Evolutionary conservation across 2,888 invertebrate genomes (phyloP).

Genomic region (Lepetodrilus schrolli): DNA sequence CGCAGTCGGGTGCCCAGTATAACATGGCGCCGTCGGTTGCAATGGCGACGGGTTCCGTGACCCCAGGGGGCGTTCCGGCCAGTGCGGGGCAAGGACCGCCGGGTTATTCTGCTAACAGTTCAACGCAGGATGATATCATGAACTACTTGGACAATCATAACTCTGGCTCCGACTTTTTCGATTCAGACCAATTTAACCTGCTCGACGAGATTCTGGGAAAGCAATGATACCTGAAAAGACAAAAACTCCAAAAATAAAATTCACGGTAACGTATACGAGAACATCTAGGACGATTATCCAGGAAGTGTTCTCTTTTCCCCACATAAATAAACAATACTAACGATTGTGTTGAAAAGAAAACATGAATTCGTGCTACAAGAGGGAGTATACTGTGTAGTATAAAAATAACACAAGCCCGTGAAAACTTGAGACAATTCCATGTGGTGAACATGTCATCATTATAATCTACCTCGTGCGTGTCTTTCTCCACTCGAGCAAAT

Average conservation of each 20-base stretch:
- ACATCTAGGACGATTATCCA: too few relatives aligned
- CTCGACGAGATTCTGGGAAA: conserved; percentile 66
- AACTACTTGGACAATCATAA: conserved; percentile 86
- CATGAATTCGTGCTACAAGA: too few relatives aligned
- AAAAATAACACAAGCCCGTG: too few relatives aligned
- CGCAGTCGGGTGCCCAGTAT: conserved; percentile 66
- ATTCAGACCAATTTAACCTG: conserved; percentile 77
- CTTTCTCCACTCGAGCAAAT: conserved; percentile 9
- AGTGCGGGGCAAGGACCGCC: conserved; percentile 32
- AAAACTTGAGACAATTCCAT: too few relatives aligned
- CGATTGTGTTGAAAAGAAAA: too few relatives aligned
- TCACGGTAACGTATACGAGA: too few relatives aligned
- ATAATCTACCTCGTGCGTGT: conserved; percentile 22
- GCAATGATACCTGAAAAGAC: conserved; percentile 9
- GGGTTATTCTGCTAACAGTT: conserved; percentile 46
- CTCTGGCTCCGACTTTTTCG: conserved; percentile 81
- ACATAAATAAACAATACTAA: too few relatives aligned
- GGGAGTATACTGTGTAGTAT: too few relatives aligned
- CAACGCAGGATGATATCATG: conserved; percentile 80
- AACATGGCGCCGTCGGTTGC: conserved; percentile 45
- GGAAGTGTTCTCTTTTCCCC: too few relatives aligned
- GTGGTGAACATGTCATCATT: neutral
- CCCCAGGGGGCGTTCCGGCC: conserved; percentile 28
- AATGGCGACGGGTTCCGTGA: conserved; percentile 38
- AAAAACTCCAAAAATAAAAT: too few relatives aligned